A percentile compares a stretch with the other conserved stretches of the same genome.
These are phyloP conservation scores for Danaus melanippus DNA, from an alignment of 1,140 invertebrate species.

Conservation along the genomic window DNA sequence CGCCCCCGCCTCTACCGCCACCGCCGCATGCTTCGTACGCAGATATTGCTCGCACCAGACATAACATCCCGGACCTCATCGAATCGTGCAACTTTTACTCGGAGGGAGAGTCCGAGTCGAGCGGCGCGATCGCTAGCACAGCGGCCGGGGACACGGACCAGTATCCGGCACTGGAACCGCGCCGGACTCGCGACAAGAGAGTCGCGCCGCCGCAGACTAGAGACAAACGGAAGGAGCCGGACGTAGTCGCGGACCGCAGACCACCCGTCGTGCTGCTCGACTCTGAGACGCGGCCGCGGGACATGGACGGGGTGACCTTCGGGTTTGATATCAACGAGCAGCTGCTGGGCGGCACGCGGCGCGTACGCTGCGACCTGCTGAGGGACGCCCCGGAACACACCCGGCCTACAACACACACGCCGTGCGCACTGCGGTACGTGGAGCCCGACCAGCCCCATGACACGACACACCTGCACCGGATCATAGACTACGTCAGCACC, in stretches of 20 bases:
- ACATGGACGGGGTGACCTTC: conserved; percentile 75
- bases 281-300: conserved; percentile 65
- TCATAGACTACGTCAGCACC: conserved; percentile 76
- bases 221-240: conserved; percentile 29
- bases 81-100: conserved; percentile 65
- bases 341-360: conserved; percentile 62
- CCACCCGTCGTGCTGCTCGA: conserved; percentile 77
- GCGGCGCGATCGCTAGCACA: conserved; percentile 22
- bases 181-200: conserved; percentile 18
- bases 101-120: conserved; percentile 30
- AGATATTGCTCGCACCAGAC: conserved; percentile 77
- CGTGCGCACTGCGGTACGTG: conserved; percentile 31
- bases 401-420: conserved; percentile 13
- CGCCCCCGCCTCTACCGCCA: conserved; percentile 39
- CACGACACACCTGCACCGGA: conserved; percentile 72
- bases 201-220: conserved; percentile 19
- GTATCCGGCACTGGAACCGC: conserved; percentile 40
- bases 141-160: conserved; percentile 24
- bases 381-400: conserved; percentile 21
- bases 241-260: conserved; percentile 60
- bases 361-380: conserved; percentile 42
- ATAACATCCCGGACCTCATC: conserved; percentile 68
- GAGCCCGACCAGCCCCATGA: conserved; percentile 26
- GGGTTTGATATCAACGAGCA: conserved; percentile 81
- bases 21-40: conserved; percentile 81